phyloP scores from a whole-genome alignment of 1,140 invertebrate species.

The Aphaenogaster ashmeadi region DNA sequence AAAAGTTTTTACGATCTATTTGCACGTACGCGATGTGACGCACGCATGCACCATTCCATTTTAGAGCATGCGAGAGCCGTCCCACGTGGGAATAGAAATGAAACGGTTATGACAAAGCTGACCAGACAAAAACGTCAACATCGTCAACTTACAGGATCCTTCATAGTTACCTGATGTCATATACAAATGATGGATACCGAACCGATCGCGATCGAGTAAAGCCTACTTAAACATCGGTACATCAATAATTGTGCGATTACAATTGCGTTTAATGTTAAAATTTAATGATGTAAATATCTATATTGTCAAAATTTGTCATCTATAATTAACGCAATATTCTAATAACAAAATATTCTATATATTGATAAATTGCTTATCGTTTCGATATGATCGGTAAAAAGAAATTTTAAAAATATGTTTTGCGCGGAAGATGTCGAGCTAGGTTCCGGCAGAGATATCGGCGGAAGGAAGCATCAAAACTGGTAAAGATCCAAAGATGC shows the following conservation, averaged over 20 bases:
- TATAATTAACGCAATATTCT: background rate
- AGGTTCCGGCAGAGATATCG: background rate
- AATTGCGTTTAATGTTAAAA: slow-evolving; percentile 1
- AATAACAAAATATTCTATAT: background rate
- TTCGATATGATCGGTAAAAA: background rate
- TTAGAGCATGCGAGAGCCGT: background rate
- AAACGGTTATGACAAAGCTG: background rate
- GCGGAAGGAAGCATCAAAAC: slow-evolving; percentile 34
- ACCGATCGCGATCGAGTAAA: background rate
- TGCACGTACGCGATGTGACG: slow-evolving; percentile 28
- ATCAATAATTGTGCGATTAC: background rate
- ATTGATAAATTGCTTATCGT: background rate
- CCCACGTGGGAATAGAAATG: slow-evolving; percentile 52
- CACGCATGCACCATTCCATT: slow-evolving; percentile 1
- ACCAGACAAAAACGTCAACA: slow-evolving; percentile 1
- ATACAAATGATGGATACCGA: background rate
- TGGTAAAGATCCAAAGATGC: slow-evolving; percentile 46
- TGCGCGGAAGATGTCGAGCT: background rate
- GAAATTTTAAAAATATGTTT: background rate
- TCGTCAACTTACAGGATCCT: background rate
- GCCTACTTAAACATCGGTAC: background rate
- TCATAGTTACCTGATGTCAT: background rate
- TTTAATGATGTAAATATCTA: background rate
- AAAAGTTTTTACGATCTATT: slow-evolving; percentile 61
- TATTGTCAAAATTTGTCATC: background rate